These are phyloP conservation scores for Synanthedon myopaeformis DNA, from an alignment of 2,888 invertebrate genomes.

Conservation along the genomic window DNA sequence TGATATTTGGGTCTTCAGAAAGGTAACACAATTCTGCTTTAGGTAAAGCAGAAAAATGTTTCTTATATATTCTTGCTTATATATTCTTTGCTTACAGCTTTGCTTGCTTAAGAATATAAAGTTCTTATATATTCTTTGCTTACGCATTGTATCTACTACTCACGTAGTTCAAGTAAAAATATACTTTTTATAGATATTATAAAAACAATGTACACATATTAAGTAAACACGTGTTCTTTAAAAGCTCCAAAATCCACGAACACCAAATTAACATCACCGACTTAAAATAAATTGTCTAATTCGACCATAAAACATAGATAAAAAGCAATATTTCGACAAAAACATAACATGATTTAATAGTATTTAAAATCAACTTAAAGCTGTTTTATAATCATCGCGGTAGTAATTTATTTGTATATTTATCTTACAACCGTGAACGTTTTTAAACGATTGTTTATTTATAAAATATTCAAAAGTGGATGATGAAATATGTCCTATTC, in stretches of 20 bases:
- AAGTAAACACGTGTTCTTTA: constrained; percentile 23
- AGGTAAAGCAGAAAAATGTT: too few species aligned
- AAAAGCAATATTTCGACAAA: constrained; percentile 2
- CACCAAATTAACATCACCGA: constrained; percentile 9
- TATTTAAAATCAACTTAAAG: constrained; percentile 10
- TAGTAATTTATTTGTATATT: constrained; percentile 8
- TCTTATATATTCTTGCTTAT: too few species aligned
- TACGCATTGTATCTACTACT: too few species aligned
- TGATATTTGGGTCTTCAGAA: too few species aligned
- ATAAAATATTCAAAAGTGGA: not conserved
- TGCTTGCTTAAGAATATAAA: too few species aligned
- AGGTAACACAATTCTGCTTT: too few species aligned
- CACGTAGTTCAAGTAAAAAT: too few species aligned
- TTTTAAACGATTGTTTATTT: not conserved
- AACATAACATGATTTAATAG: constrained; percentile 7
- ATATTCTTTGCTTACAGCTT: too few species aligned
- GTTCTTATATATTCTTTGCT: too few species aligned
- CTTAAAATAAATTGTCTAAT: constrained; percentile 6
- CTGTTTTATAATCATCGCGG: constrained; percentile 13
- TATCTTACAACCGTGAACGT: not conserved
- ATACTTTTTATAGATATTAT: too few species aligned
- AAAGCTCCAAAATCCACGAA: constrained; percentile 24
- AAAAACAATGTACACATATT: not conserved
- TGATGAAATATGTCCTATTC: too few species aligned
- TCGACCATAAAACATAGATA: constrained; percentile 5